A percentile compares a stretch with the other conserved stretches of the same genome.
Conservation (phyloP, 2,888 invertebrate genomes). For the Leptogaster cylindrica region DNA sequence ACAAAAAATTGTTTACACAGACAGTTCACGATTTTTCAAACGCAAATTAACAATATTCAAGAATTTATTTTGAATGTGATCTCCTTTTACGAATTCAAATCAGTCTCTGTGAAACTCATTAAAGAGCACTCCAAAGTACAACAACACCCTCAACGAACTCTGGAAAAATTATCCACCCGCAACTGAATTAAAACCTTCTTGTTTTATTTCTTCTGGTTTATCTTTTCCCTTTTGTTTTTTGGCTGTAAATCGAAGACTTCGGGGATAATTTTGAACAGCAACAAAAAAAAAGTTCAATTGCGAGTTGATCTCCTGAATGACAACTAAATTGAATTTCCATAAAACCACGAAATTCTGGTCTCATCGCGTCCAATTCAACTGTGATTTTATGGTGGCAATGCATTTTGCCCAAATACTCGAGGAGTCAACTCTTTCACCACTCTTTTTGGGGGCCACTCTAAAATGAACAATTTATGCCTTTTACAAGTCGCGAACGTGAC, state of each 20-base stretch:
- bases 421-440: too few relatives aligned
- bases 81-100: conserved; percentile 34
- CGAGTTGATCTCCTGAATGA: conserved; percentile 13
- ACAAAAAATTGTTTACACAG: conserved; percentile 10
- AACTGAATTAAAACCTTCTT: too few relatives aligned
- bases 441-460: background rate
- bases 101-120: conserved; percentile 1
- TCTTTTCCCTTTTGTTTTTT: background rate
- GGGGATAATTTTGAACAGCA: background rate
- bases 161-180: background rate
- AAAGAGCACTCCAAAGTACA: conserved; percentile 17
- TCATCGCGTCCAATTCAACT: conserved; percentile 10
- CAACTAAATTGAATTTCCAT: conserved; percentile 38
- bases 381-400: background rate
- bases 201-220: background rate
- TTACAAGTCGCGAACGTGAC: conserved; percentile 36
- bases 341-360: conserved; percentile 37
- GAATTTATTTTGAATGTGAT: too few relatives aligned
- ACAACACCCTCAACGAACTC: conserved; percentile 1
- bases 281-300: conserved; percentile 30
- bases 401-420: too few relatives aligned
- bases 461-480: conserved; percentile 23
- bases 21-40: conserved; percentile 19
- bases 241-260: background rate
- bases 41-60: too few relatives aligned